phyloP scores from a whole-genome alignment of 2,888 invertebrate species.

The Augochlorella aurata region DNA sequence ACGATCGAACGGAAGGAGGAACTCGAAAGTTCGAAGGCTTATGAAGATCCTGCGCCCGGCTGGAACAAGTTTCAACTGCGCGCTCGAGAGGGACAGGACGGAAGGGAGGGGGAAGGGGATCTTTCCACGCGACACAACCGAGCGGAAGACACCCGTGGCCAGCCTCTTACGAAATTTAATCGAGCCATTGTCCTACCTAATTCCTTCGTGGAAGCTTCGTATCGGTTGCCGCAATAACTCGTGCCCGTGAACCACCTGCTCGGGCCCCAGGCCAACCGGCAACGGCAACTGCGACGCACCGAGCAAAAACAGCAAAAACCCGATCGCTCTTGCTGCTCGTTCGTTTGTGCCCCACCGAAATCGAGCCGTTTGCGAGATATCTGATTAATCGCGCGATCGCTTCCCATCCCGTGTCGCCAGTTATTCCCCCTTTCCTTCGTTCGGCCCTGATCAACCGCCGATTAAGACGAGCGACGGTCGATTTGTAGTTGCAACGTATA shows the following conservation, averaged over 20 bases:
- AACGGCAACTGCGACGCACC: conserved; percentile 14
- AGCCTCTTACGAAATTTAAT: conserved; percentile 40
- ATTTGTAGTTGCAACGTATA: neutral
- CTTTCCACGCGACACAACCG: conserved; percentile 17
- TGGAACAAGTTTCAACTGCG: neutral
- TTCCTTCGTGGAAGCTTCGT: conserved; percentile 38
- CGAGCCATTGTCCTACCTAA: conserved; percentile 42
- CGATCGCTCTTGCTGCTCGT: conserved; percentile 16
- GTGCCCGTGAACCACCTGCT: conserved; percentile 46
- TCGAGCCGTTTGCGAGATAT: conserved; percentile 5
- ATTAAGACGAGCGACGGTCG: conserved; percentile 6
- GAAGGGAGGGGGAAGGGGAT: neutral
- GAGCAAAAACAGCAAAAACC: conserved; percentile 34
- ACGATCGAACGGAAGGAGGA: conserved; percentile 22
- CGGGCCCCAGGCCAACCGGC: conserved; percentile 7
- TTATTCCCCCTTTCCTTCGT: neutral
- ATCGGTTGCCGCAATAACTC: conserved; percentile 42
- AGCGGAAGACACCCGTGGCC: conserved; percentile 14
- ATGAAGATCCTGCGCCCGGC: neutral
- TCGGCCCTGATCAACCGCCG: neutral
- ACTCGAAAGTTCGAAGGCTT: conserved; percentile 18
- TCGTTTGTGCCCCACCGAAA: conserved; percentile 10
- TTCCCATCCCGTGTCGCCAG: neutral
- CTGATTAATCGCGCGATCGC: conserved; percentile 21
- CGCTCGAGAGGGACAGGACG: neutral